These are phyloP conservation scores for Stigmatopora nigra DNA, from an alignment of 2,113 vertebrate species.

Conservation along the genomic window DNA sequence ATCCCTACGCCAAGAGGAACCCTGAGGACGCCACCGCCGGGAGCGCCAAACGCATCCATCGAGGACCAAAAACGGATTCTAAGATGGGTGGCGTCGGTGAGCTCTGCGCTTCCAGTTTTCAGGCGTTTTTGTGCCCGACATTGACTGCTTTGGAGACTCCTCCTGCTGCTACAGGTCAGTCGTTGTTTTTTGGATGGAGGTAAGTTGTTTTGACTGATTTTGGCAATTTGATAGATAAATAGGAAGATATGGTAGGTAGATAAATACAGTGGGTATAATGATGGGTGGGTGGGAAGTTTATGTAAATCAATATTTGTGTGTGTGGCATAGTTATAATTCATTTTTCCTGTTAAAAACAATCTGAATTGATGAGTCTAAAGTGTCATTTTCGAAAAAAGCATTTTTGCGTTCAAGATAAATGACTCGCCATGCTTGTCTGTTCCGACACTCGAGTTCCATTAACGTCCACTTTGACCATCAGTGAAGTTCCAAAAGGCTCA, in stretches of 20 bases:
- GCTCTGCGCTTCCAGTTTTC: slow-evolving; percentile 85
- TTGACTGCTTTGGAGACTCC: slow-evolving; percentile 24
- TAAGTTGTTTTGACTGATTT: background rate
- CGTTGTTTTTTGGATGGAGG: background rate
- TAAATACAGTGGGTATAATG: background rate
- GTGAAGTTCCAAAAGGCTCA: no score
- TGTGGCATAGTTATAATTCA: background rate
- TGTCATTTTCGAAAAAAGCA: no score
- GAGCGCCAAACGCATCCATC: no score
- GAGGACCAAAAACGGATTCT: slow-evolving; percentile 11
- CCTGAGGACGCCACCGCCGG: background rate
- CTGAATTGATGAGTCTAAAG: no score
- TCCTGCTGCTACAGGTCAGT: slow-evolving; percentile 61
- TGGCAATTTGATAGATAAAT: background rate
- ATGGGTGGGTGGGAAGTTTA: no score
- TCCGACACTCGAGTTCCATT: no score
- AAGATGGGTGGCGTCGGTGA: slow-evolving; percentile 83
- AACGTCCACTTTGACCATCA: no score
- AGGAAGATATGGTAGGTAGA: background rate
- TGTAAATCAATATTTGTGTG: background rate
- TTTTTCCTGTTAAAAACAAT: no score
- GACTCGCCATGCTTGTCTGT: no score
- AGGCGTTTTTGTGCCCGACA: slow-evolving; percentile 81
- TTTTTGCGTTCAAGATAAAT: no score
- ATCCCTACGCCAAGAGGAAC: background rate